Conservation (phyloP, 2,888 invertebrate genomes). For the Apamea crenata region DNA sequence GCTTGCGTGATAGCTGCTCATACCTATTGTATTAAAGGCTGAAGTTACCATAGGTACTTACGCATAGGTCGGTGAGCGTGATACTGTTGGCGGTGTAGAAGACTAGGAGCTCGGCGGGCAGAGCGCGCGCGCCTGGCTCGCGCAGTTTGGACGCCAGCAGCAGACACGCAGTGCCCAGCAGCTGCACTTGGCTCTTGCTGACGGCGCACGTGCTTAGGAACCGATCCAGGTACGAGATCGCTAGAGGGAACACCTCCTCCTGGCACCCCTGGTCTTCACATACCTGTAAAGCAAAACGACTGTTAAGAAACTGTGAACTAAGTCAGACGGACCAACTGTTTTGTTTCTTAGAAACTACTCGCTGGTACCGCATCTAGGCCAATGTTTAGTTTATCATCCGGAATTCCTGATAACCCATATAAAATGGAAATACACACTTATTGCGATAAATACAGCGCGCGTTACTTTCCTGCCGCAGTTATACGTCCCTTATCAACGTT, state of each 20-base stretch:
- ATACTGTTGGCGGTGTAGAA: conserved; percentile 98
- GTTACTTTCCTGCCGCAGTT: conserved; percentile 82
- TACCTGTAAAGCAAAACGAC: conserved; percentile 91
- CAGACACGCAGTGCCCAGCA: conserved; percentile 97
- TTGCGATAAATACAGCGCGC: conserved; percentile 84
- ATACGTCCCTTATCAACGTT: conserved; percentile 75
- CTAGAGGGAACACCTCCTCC: conserved; percentile 97
- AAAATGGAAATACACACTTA: conserved; percentile 83
- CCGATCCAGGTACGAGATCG: conserved; percentile 98
- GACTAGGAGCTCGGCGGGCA: conserved; percentile 95
- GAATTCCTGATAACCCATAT: conserved; percentile 89
- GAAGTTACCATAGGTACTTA: conserved; percentile 91
- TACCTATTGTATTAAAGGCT: conserved; percentile 26
- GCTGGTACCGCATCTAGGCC: conserved; percentile 75
- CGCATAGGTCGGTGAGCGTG: conserved; percentile 95
- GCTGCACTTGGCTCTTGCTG: conserved; percentile 96
- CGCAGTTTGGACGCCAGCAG: conserved; percentile 98
- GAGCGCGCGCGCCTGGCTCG: conserved; percentile 94
- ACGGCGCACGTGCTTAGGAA: conserved; percentile 96
- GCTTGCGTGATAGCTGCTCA: conserved; percentile 27
- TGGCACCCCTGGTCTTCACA: conserved; percentile 98
- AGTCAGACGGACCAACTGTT: conserved; percentile 36
- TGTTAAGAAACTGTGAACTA: conserved; percentile 54
- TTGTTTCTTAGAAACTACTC: conserved; percentile 69
- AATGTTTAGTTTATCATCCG: conserved; percentile 82